Base-by-base conservation (phyloP, 2,888 invertebrate genomes). In the Brachyptera risi region DNA sequence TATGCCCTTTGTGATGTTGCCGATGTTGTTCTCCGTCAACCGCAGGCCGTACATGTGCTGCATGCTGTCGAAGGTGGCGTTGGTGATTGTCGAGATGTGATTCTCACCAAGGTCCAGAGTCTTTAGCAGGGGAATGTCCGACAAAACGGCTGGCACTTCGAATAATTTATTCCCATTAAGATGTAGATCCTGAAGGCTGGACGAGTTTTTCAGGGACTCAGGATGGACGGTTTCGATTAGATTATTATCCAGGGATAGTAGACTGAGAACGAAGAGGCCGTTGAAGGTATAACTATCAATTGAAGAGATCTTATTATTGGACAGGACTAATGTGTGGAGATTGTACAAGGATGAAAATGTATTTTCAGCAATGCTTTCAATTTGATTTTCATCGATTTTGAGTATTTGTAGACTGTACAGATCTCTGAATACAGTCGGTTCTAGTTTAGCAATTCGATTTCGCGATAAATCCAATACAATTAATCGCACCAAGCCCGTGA, bases 41-140 rank as follows among this genome's bases (percentile, higher is more conserved):
- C 92, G 81, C 62, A 95, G 78, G 21, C 90, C 88, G 71, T 88
- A 88, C 73, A 95, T 83, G 71, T 89, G 87, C 69, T 84, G 83
- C 81, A 93, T 83, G 67, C 86, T 84, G 73, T 84, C 83, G 71
- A 93, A 89, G n/a, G 90, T 88, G 61, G 87, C 84, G 72, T 89
- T 88, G 68, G 84, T 86, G 69, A 94, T 82, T 68, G 83, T 82
- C 57, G 85, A 83, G 69, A 95, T 88, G 71, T 87, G 84, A 76
- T 94, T 95, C 76, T 91, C 90, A 26, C 90, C 91, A 67, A 95
- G 80, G 75, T 92, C 91, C 64, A 95, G 78, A 19, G 88, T 87
- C 74, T 87, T 87, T 63, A 94, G 76, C 71, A 87, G 83, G 49
- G 87, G 87, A 68, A 91, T 85, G 73, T 85, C 85, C 71, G 82